Evolutionary conservation across 2,113 vertebrate genomes (phyloP), one percentile per base, ranked within the genome.

Genomic region (Agapornis roseicollis): DNA sequence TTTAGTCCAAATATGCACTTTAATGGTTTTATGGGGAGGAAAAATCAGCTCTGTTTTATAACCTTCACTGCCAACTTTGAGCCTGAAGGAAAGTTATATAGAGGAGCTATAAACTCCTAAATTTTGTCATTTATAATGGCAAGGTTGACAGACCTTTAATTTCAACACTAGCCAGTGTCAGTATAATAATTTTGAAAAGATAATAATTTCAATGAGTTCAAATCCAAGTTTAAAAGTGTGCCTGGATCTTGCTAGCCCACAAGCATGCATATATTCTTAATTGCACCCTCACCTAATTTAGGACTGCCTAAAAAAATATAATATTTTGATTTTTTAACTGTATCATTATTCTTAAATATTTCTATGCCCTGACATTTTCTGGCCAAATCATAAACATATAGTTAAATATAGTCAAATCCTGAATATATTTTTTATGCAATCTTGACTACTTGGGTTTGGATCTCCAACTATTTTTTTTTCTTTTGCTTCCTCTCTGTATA

Each of bases 31-130:
- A 7, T 7, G 24, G 50, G 47, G 61, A 80, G 44, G 76, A 90
- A 94, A 91, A 94, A 42, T 89, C 74, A 68, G 68, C 49, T 77
- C 85, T 94, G 76, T 64, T 80, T 94, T 95, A 96, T 90, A 90
- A 74, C n/a, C 56, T 69, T 85, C 42, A 17, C 77, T 92, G 88
- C 74, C 83, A 96, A 61, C 58, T 90, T 85, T 85, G 33, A 95
- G 79, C 68, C 83, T 77, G 65, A 95, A 92, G 80, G 94, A 96
- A 96, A 93, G 88, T 97, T 97, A 95, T 95, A 96, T 71, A 97
- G 78, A 85, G 95, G 93, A 94, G 47, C 96, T 97, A 96, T 95
- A 94, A 96, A 96, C 80, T 93, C 85, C 80, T 96, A 95, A 95
- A 95, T 95, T 94, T 89, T 10, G 1, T 44, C 92, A 94, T 93